A percentile compares a stretch with the other conserved stretches of the same genome.
phyloP scores from a whole-genome alignment of 2,888 invertebrate species.

The Melanophora roralis region DNA sequence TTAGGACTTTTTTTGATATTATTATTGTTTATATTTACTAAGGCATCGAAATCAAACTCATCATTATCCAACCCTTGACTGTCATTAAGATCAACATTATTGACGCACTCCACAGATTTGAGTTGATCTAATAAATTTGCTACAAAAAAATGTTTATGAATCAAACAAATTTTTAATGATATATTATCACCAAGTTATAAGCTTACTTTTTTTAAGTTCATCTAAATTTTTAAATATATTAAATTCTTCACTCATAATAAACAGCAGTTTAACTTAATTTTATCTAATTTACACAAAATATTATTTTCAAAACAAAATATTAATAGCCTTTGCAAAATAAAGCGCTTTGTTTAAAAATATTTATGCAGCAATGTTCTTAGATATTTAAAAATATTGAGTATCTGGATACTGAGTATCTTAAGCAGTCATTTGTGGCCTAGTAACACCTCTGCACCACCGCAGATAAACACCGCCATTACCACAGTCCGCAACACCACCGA shows the following conservation, averaged over 20 bases:
- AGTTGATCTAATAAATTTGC: slow-evolving; percentile 55
- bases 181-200: neutral
- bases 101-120: slow-evolving; percentile 20
- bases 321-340: neutral
- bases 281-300: too few species aligned
- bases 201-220: slow-evolving; percentile 57
- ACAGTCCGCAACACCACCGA: too few species aligned
- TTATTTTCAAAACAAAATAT: neutral
- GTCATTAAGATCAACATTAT: slow-evolving; percentile 1
- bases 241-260: slow-evolving; percentile 58
- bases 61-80: slow-evolving; percentile 29
- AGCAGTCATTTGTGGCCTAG: too few species aligned
- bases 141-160: neutral
- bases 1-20: neutral
- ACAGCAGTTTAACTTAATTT: too few species aligned
- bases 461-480: too few species aligned
- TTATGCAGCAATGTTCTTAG: too few species aligned
- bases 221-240: slow-evolving; percentile 64
- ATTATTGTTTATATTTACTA: slow-evolving; percentile 40
- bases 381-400: too few species aligned
- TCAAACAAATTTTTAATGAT: neutral
- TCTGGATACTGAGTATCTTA: too few species aligned
- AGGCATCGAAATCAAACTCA: slow-evolving; percentile 35
- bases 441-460: too few species aligned
- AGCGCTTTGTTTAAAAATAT: slow-evolving; percentile 3